Evolutionary conservation across 2,797 vertebrate genomes (phyloP).

Genomic region (Molossus molossus): DNA sequence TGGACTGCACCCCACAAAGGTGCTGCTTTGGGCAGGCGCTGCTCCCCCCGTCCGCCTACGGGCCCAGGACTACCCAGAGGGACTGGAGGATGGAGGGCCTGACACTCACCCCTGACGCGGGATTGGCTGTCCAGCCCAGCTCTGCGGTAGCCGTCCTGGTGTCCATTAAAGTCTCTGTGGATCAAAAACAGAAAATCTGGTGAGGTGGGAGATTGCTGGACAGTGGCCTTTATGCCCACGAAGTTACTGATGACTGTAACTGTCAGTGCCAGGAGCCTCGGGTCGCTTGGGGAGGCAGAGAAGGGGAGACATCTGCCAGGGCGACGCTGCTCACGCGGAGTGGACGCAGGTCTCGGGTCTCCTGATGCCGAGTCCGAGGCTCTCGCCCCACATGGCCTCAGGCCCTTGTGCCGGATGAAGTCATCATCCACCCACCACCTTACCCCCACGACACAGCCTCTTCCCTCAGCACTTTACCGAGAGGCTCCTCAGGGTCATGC

Average conservation of each 20-base stretch:
- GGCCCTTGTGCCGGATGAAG: background rate
- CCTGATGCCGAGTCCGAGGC: background rate
- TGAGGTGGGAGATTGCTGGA: background rate
- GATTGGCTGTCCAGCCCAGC: slow-evolving; percentile 98
- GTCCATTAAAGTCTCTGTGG: slow-evolving; percentile 98
- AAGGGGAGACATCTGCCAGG: background rate
- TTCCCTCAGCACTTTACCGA: background rate
- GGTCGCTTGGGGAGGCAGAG: background rate
- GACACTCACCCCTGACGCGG: slow-evolving; percentile 96
- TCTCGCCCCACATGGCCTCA: background rate
- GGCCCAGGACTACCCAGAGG: background rate
- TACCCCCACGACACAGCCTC: background rate
- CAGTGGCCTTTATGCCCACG: background rate
- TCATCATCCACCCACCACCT: background rate
- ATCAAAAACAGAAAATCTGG: slow-evolving; percentile 75
- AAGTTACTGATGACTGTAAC: background rate
- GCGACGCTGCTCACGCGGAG: background rate
- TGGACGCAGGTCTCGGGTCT: background rate
- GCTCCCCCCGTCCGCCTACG: accelerated
- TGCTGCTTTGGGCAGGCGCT: background rate
- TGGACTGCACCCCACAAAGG: too few relatives aligned
- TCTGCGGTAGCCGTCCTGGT: slow-evolving; percentile 98
- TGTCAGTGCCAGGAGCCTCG: background rate
- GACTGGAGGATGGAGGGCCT: background rate
- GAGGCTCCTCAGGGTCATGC: background rate